Percentiles rank a stretch among this genome's conserved stretches.
Evolutionary conservation across 1,140 invertebrate genomes (phyloP).

Genomic region (Papilio glaucus): DNA sequence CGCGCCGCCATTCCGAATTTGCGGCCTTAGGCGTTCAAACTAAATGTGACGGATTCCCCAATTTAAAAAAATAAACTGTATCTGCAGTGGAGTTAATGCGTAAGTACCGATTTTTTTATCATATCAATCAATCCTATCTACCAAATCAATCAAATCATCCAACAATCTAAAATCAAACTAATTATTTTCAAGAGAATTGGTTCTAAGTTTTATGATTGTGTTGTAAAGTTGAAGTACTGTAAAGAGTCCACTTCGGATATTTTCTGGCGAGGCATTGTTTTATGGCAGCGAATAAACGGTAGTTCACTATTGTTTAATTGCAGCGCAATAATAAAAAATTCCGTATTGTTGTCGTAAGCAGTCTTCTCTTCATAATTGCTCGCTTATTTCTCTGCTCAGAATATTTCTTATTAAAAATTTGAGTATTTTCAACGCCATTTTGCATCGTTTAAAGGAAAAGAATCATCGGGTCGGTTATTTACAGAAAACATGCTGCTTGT

Average conservation of each 20-base stretch:
- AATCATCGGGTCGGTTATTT: background rate
- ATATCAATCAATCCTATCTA: no score
- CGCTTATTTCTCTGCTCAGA: background rate
- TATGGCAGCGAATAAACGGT: constrained; percentile 21
- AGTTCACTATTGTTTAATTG: constrained; percentile 20
- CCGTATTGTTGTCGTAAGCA: constrained; percentile 10
- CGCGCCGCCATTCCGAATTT: no score
- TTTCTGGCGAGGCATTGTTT: constrained; percentile 17
- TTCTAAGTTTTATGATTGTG: background rate
- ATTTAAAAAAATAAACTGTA: no score
- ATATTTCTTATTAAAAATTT: background rate
- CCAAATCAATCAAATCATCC: no score
- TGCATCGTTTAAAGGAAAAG: background rate
- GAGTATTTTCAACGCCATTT: background rate
- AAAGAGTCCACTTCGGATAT: background rate
- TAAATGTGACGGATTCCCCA: no score
- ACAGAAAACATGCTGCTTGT: no score
- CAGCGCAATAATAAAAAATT: constrained; percentile 19
- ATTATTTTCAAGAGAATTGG: background rate
- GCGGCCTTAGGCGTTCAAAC: no score
- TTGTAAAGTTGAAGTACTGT: constrained; percentile 1
- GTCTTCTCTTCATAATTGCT: constrained; percentile 20
- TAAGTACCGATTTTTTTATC: no score
- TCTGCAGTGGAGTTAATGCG: no score
- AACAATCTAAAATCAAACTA: background rate